Evolutionary conservation across 2,888 invertebrate species (phyloP), one percentile per base, ranked within the genome.

Genomic region (Drosophila recens): DNA sequence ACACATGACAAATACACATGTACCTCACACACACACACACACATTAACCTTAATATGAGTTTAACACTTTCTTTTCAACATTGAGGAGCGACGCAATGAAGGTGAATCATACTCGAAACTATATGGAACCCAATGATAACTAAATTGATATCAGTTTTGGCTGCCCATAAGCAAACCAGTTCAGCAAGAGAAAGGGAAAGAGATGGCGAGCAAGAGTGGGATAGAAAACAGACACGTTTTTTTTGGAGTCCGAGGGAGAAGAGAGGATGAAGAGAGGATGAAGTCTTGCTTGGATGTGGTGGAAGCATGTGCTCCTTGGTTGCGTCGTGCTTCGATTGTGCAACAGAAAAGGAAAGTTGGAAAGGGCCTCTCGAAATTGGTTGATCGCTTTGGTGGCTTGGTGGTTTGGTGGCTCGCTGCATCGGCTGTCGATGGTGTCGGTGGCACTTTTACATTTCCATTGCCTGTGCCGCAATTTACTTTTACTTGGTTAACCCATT

Each of bases 261-360:
- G 30, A n/a, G 27, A 27, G 27, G 27, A 30, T 46, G 43, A 38
- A 38, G 30, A 38, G 27, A 27, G 27, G 27, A 30, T 46, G 3
- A 13, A 49, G 17, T 10, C 38, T 17, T 23, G 33, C 46, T 20
- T 10, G 40, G 36, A 38, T 38, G 34, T 52, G 46, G n/a, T n/a
- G n/a, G n/a, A 27, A 52, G 57, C 62, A 63, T 65, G 62, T 57
- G 79, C 61, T 71, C 76, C 80, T 76, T 64, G 34, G 56, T 65
- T 58, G 59, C 46, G 46, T 20, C 34, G 65, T 48, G 40, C 36
- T 33, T 51, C 59, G 73, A 75, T 87, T 83, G 84, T 84, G 87
- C 86, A 88, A 88, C 79, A 34, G 86, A 84, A 88, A 84, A 78
- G 86, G 88, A 84, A 84, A 88, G 88, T 88, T 72, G 75, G 75